Evolutionary conservation across 1,140 invertebrate genomes (phyloP).

Genomic region (Gryllus bimaculatus): DNA sequence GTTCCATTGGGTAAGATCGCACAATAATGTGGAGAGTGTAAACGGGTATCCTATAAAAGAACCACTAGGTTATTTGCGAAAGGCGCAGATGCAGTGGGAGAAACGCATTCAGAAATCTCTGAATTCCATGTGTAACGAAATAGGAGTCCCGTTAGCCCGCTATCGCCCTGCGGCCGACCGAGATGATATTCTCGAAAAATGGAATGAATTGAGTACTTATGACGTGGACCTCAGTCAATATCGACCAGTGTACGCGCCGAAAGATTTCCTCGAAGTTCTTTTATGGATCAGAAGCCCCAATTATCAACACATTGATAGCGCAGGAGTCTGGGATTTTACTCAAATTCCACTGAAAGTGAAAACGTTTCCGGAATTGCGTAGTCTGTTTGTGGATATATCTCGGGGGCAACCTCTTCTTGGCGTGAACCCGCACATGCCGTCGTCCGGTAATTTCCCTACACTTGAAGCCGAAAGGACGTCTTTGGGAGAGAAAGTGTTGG

Average conservation of each 20-base stretch:
- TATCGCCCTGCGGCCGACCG: constrained; percentile 64
- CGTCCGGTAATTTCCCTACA: constrained; percentile 38
- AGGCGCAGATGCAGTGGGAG: constrained; percentile 81
- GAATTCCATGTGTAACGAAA: constrained; percentile 87
- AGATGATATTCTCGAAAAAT: constrained; percentile 77
- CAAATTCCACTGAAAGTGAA: constrained; percentile 79
- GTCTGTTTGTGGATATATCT: constrained; percentile 53
- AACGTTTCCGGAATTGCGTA: constrained; percentile 62
- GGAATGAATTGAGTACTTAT: constrained; percentile 87
- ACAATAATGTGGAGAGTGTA: constrained; percentile 31
- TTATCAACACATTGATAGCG: constrained; percentile 53
- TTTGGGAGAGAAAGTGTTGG: constrained; percentile 47
- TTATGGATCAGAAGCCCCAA: constrained; percentile 72
- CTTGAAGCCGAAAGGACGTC: constrained; percentile 56
- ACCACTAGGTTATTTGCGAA: constrained; percentile 56
- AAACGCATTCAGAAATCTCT: constrained; percentile 89
- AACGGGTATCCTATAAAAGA: constrained; percentile 31
- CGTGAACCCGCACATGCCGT: constrained; percentile 48
- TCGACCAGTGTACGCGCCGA: constrained; percentile 88
- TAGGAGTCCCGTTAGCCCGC: constrained; percentile 69
- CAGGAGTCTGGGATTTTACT: constrained; percentile 75
- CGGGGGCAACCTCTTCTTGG: constrained; percentile 57
- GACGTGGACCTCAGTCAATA: constrained; percentile 85
- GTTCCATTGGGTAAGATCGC: constrained; percentile 64
- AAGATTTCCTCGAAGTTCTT: constrained; percentile 89